These are phyloP conservation scores for Hemicentrotus pulcherrimus DNA, from an alignment of 35 echinoderm and acorn worm species.

Conservation along the genomic window DNA sequence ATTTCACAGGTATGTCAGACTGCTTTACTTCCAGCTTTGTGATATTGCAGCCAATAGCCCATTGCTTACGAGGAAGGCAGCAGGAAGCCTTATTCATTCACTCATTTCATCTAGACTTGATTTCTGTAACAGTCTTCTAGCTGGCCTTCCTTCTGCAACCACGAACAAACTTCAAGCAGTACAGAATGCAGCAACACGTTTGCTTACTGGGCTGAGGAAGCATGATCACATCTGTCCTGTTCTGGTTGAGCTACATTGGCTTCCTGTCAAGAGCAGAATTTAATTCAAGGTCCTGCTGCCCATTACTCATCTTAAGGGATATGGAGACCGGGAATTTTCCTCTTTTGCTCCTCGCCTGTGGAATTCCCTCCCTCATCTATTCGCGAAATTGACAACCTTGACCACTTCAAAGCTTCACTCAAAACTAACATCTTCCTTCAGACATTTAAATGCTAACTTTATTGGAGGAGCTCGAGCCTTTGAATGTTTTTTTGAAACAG, in stretches of 20 bases:
- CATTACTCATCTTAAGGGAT: neutral
- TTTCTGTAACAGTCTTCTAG: too few relatives aligned
- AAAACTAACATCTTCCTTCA: too few relatives aligned
- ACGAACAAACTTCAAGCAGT: constrained; percentile 51
- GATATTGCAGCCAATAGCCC: neutral
- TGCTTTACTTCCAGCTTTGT: constrained; percentile 9
- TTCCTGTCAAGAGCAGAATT: neutral
- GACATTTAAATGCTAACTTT: too few relatives aligned
- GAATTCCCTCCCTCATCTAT: too few relatives aligned
- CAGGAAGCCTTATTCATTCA: neutral
- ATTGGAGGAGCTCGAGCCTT: too few relatives aligned
- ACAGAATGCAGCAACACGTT: constrained; percentile 58
- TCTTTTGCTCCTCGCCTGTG: too few relatives aligned
- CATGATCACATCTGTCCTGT: constrained; percentile 13
- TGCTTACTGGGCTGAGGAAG: constrained; percentile 19
- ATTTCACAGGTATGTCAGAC: neutral
- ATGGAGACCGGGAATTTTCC: too few relatives aligned
- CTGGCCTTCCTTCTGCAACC: neutral
- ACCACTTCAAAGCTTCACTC: too few relatives aligned
- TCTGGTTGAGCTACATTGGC: too few relatives aligned
- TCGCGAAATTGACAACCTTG: too few relatives aligned
- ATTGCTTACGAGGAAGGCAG: neutral
- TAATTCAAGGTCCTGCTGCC: neutral
- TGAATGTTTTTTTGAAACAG: too few relatives aligned
- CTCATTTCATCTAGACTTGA: too few relatives aligned